Percentiles rank a stretch among this genome's conserved stretches.
Conservation (phyloP, 2,888 invertebrate genomes). For the Therioaphis trifolii region DNA sequence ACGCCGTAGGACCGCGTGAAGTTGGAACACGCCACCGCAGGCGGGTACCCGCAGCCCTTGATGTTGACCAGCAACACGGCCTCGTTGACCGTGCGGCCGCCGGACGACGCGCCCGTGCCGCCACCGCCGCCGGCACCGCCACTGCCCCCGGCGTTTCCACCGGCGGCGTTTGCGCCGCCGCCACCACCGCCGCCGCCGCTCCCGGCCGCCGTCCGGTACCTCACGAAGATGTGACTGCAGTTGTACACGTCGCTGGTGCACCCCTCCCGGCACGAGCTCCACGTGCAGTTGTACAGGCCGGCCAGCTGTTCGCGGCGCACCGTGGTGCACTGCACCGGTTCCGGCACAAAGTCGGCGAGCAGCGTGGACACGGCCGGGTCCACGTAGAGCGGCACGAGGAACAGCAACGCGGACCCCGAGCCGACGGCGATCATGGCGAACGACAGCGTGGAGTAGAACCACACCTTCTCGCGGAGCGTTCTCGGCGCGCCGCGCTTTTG, state of each 20-base stretch:
- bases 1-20: conserved; percentile 79
- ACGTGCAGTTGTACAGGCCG: conserved; percentile 82
- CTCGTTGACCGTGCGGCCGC: conserved; percentile 69
- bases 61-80: conserved; percentile 81
- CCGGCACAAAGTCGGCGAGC: conserved; percentile 77
- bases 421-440: conserved; percentile 79
- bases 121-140: conserved; percentile 68
- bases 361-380: conserved; percentile 76
- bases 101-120: conserved; percentile 63
- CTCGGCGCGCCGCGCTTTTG: conserved; percentile 43
- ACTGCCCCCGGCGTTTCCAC: conserved; percentile 41
- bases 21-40: conserved; percentile 80
- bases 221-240: conserved; percentile 77
- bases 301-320: conserved; percentile 76
- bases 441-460: conserved; percentile 79
- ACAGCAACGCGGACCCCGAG: conserved; percentile 79
- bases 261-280: conserved; percentile 84
- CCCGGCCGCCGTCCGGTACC: conserved; percentile 65
- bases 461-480: conserved; percentile 66
- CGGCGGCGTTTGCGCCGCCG: conserved; percentile 49
- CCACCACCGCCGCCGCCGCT: conserved; percentile 58
- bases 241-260: conserved; percentile 82
- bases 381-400: conserved; percentile 80
- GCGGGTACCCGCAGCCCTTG: conserved; percentile 87
- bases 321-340: conserved; percentile 80